A percentile compares a stretch with the other conserved stretches of the same genome.
Conservation (phyloP, 2,888 invertebrate species). For the Drosophila niveifrons region DNA sequence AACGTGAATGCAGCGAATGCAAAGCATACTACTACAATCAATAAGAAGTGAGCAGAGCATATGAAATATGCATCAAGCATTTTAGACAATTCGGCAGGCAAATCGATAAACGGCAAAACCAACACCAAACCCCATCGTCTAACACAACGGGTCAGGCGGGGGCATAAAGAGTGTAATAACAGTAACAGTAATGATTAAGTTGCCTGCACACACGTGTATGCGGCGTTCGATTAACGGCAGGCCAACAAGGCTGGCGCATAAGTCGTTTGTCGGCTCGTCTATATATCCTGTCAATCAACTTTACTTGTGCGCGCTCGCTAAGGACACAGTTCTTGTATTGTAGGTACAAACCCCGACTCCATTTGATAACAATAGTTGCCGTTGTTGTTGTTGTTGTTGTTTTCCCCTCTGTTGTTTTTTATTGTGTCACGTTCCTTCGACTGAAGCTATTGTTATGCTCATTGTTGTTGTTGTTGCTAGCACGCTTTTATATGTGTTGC, state of each 20-base stretch:
- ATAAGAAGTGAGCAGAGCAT: conserved; percentile 49
- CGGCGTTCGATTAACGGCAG: conserved; percentile 65
- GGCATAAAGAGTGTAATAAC: conserved; percentile 10
- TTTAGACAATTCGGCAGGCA: conserved; percentile 62
- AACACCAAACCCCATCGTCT: conserved; percentile 45
- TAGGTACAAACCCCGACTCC: conserved; percentile 55
- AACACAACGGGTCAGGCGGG: background rate
- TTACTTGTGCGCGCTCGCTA: conserved; percentile 42
- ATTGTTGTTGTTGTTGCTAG: conserved; percentile 36
- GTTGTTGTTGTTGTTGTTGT: conserved; percentile 18
- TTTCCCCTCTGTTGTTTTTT: background rate
- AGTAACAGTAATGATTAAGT: conserved; percentile 51
- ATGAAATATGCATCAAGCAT: conserved; percentile 48
- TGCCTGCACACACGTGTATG: conserved; percentile 52
- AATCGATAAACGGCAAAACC: conserved; percentile 69
- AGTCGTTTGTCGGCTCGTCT: conserved; percentile 26
- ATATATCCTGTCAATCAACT: conserved; percentile 72
- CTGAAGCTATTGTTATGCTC: conserved; percentile 49
- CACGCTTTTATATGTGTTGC: conserved; percentile 51
- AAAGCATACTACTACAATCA: conserved; percentile 33
- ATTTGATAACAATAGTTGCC: conserved; percentile 40
- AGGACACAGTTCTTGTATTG: conserved; percentile 57
- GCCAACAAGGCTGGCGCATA: background rate
- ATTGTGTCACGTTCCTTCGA: conserved; percentile 49
- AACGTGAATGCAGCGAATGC: conserved; percentile 36